phyloP scores from a whole-genome alignment of 1,140 invertebrate genomes.

The Charaxes varanes region DNA sequence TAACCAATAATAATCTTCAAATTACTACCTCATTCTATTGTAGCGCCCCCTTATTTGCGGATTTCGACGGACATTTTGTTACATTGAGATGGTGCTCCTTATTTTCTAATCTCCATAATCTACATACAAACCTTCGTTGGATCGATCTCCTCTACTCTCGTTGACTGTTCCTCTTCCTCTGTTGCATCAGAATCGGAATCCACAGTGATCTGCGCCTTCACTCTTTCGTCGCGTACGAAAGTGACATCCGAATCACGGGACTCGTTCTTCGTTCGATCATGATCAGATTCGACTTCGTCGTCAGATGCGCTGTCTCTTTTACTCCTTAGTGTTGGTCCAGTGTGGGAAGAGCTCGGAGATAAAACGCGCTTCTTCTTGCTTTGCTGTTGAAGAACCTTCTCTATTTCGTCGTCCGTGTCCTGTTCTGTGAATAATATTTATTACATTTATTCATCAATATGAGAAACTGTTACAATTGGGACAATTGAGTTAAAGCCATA shows the following conservation, averaged over 20 bases:
- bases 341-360: background rate
- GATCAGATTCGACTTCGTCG: too few relatives aligned
- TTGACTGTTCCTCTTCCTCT: background rate
- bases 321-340: background rate
- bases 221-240: constrained; percentile 32
- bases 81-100: too few relatives aligned
- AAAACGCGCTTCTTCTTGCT: constrained; percentile 2
- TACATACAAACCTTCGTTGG: constrained; percentile 11
- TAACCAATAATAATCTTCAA: too few relatives aligned
- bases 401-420: constrained; percentile 76
- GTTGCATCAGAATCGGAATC: constrained; percentile 16
- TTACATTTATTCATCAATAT: too few relatives aligned
- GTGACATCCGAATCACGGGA: constrained; percentile 21
- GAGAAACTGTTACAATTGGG: too few relatives aligned
- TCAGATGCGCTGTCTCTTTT: background rate
- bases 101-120: too few relatives aligned
- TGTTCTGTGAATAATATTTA: constrained; percentile 22
- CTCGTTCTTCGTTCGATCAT: background rate
- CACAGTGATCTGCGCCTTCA: constrained; percentile 20
- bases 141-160: constrained; percentile 2
- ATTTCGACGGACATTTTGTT: too few relatives aligned
- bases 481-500: too few relatives aligned
- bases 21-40: too few relatives aligned
- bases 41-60: too few relatives aligned
- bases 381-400: constrained; percentile 36